Conservation (phyloP, 1,140 invertebrate species). For the Asbolus verrucosus region DNA sequence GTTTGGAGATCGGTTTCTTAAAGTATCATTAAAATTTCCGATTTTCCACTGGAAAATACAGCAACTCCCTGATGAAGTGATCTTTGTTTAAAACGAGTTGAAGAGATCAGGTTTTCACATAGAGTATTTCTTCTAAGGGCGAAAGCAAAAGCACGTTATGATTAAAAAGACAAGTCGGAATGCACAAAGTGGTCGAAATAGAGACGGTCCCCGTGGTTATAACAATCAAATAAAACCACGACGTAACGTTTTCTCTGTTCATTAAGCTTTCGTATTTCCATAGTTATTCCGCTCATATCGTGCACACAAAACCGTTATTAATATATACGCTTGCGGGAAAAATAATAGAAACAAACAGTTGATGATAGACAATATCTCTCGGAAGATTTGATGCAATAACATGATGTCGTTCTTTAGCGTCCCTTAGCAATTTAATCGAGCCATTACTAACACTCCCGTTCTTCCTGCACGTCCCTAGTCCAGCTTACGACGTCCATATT, state of each 20-base stretch:
- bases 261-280: conserved; percentile 43
- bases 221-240: conserved; percentile 39
- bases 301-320: conserved; percentile 26
- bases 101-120: no score
- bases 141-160: no score
- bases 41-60: no score
- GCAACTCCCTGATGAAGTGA: no score
- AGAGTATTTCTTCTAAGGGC: no score
- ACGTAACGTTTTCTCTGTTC: conserved; percentile 28
- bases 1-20: no score
- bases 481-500: conserved; percentile 51
- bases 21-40: no score
- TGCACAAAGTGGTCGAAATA: not conserved
- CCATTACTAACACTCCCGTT: conserved; percentile 53
- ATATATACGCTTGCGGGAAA: conserved; percentile 30
- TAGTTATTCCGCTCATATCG: conserved; percentile 22
- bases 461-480: conserved; percentile 52
- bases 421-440: conserved; percentile 51
- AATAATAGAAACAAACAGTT: conserved; percentile 45
- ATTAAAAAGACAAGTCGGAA: no score
- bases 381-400: conserved; percentile 52
- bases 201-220: not conserved
- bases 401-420: conserved; percentile 49
- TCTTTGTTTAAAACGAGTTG: no score
- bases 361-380: conserved; percentile 43